Evolutionary conservation across 2,113 vertebrate species (phyloP).

Genomic region (Argyrosomus japonicus): DNA sequence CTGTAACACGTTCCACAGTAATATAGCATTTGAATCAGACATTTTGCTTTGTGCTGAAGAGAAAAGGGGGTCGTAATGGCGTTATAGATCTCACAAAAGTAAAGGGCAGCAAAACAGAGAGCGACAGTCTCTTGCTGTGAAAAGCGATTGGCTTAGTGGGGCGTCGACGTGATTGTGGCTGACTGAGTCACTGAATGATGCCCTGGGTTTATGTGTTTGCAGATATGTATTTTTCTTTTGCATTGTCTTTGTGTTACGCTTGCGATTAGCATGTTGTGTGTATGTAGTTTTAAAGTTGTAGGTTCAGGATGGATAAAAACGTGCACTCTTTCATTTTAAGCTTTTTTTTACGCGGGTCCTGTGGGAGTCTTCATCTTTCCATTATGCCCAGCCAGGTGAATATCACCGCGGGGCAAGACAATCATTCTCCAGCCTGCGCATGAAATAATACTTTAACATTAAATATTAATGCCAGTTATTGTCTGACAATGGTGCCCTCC

Average conservation of each 20-base stretch:
- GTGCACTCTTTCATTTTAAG: slow-evolving; percentile 2
- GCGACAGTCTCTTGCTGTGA: slow-evolving; percentile 13
- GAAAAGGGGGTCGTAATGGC: background rate
- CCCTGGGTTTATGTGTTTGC: background rate
- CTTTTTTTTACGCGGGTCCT: slow-evolving; percentile 29
- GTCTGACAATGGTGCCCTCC: slow-evolving; percentile 45
- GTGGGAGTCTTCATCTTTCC: slow-evolving; percentile 41
- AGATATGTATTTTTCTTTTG: background rate
- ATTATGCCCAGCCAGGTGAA: slow-evolving; percentile 49
- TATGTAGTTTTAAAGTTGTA: background rate
- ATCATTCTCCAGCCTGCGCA: slow-evolving; percentile 50
- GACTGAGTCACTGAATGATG: background rate
- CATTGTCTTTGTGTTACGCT: slow-evolving; percentile 23
- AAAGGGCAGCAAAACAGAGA: slow-evolving; percentile 20
- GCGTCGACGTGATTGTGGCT: background rate
- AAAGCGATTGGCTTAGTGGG: slow-evolving; percentile 20
- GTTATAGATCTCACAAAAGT: slow-evolving; percentile 2
- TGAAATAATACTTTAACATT: slow-evolving; percentile 72
- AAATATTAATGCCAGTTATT: slow-evolving; percentile 75
- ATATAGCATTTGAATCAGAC: background rate
- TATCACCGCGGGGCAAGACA: slow-evolving; percentile 50
- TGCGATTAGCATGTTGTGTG: background rate
- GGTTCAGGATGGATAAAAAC: slow-evolving; percentile 16
- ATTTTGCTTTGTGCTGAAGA: slow-evolving; percentile 1
- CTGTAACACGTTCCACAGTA: slow-evolving; percentile 3